phyloP scores from a whole-genome alignment of 2,113 vertebrate genomes.

The Acrocephalus kingi region DNA sequence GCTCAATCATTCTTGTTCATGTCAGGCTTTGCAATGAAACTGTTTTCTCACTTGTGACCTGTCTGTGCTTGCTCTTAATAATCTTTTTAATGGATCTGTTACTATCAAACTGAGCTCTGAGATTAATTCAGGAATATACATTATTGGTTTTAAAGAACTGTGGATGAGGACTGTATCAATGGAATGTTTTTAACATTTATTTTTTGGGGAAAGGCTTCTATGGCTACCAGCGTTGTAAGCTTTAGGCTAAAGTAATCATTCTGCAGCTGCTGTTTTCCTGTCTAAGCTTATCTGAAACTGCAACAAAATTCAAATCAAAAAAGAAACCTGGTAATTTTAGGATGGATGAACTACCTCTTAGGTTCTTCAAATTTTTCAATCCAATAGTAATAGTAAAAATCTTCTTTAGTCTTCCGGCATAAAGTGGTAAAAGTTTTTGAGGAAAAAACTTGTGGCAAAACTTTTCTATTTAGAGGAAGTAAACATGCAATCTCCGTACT shows the following conservation, averaged over 20 bases:
- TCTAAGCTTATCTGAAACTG: neutral
- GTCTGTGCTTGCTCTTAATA: constrained; percentile 20
- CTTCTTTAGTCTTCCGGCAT: neutral
- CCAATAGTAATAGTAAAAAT: neutral
- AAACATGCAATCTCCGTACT: neutral
- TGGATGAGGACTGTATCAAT: neutral
- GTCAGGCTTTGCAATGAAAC: constrained; percentile 7
- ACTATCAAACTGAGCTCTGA: neutral
- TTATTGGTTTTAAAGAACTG: neutral
- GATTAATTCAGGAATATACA: neutral
- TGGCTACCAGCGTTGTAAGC: neutral
- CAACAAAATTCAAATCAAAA: neutral
- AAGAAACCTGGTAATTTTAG: neutral
- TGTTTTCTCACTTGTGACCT: neutral
- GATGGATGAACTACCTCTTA: neutral
- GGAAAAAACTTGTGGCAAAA: neutral
- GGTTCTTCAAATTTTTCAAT: neutral
- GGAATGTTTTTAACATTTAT: neutral
- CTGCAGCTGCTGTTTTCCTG: neutral
- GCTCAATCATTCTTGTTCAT: constrained; percentile 10
- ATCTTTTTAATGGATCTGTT: constrained; percentile 11
- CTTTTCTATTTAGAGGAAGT: neutral
- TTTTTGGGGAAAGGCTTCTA: neutral
- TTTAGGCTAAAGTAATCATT: neutral
- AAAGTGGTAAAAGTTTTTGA: neutral